A percentile compares a stretch with the other conserved stretches of the same genome.
Conservation (phyloP, 2,797 vertebrate species). For the Carcharodon carcharias region DNA sequence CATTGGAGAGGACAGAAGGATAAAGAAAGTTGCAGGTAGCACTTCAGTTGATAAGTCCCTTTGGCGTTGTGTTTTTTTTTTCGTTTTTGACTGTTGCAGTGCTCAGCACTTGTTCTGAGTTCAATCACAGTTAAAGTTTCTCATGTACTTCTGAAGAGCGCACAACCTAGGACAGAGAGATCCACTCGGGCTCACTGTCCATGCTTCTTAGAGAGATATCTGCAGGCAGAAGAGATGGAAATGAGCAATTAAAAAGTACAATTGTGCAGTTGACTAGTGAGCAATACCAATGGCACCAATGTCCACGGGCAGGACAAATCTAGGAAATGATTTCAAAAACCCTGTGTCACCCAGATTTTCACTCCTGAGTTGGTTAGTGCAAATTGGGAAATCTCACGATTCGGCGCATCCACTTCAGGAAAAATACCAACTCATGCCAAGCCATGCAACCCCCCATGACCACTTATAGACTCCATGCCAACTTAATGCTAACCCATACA, state of each 20-base stretch:
- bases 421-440: no score
- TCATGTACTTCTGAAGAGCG: conserved; percentile 8
- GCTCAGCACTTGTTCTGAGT: conserved; percentile 34
- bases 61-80: conserved; percentile 13
- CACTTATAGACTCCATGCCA: no score
- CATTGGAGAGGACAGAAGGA: background rate
- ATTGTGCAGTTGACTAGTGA: background rate
- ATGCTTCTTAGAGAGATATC: conserved; percentile 93
- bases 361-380: no score
- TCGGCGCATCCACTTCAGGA: no score
- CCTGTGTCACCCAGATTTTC: no score
- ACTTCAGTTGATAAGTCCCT: conserved; percentile 34
- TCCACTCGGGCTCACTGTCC: conserved; percentile 61
- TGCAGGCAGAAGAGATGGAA: conserved; percentile 46
- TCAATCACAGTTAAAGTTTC: conserved; percentile 35
- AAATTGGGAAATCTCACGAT: no score
- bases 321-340: background rate
- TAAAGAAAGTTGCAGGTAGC: conserved; percentile 19
- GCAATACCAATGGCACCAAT: background rate
- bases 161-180: conserved; percentile 4
- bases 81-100: conserved; percentile 16
- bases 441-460: no score
- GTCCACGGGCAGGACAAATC: background rate
- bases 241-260: background rate
- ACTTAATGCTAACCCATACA: no score